phyloP scores from a whole-genome alignment of 2,797 vertebrate species.

The Platyrinchus mystaceus region DNA sequence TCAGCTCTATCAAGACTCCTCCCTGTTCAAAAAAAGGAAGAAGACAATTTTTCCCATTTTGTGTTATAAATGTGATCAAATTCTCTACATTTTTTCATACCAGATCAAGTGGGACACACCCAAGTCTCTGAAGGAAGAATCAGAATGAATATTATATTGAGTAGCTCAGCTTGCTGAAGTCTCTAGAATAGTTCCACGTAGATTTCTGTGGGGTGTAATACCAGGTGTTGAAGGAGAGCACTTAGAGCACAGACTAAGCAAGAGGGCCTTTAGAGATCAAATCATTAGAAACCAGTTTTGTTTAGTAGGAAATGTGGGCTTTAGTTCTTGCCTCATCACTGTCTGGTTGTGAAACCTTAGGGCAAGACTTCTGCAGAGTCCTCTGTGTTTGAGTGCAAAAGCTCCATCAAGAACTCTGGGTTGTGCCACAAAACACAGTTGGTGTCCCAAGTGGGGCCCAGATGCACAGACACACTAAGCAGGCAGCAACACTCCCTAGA shows the following conservation, averaged over 20 bases:
- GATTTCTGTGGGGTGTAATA: background rate
- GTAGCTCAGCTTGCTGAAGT: background rate
- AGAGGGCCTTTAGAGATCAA: background rate
- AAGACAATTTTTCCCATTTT: background rate
- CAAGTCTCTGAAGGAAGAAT: background rate
- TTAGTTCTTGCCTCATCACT: background rate
- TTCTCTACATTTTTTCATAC: background rate
- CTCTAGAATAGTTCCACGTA: background rate
- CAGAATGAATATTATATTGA: background rate
- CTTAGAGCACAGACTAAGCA: background rate
- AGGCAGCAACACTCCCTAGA: background rate
- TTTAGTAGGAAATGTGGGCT: background rate
- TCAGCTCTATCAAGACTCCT: background rate
- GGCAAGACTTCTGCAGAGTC: background rate
- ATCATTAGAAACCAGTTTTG: background rate
- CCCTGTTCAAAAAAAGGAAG: background rate
- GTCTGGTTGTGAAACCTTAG: background rate
- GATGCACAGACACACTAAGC: too few species aligned
- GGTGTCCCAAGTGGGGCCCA: fast-evolving
- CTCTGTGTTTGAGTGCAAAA: background rate
- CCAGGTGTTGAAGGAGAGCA: background rate
- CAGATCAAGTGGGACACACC: background rate
- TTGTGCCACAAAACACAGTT: background rate
- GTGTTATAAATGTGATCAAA: background rate
- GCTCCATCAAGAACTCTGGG: background rate